Percentiles rank a stretch among this genome's conserved stretches.
These are phyloP conservation scores for Champsocephalus gunnari DNA, from an alignment of 2,797 vertebrate genomes.

Conservation along the genomic window DNA sequence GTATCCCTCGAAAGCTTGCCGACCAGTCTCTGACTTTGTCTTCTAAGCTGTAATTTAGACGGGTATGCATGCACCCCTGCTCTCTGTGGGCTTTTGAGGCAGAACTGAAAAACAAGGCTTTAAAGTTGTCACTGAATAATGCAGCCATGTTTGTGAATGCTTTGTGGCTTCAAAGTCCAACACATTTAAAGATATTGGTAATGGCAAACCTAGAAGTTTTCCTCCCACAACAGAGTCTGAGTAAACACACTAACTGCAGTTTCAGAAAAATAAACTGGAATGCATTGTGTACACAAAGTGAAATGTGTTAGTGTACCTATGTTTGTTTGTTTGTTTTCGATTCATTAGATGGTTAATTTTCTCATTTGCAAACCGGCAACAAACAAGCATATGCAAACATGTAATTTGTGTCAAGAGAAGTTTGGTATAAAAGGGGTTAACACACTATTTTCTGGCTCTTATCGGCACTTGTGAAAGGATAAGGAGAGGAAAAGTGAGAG, in stretches of 20 bases:
- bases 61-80: conserved; percentile 40
- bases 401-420: conserved; percentile 75
- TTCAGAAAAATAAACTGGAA: background rate
- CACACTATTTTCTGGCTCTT: conserved; percentile 78
- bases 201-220: conserved; percentile 17
- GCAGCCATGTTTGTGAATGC: conserved; percentile 40
- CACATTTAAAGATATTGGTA: conserved; percentile 25
- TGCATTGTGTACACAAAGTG: conserved; percentile 11
- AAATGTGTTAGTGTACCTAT: conserved; percentile 24
- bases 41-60: conserved; percentile 62
- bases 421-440: conserved; percentile 79
- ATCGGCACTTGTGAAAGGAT: conserved; percentile 80
- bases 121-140: conserved; percentile 62
- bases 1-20: conserved; percentile 17
- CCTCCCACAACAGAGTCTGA: background rate
- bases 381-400: conserved; percentile 68
- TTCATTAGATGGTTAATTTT: conserved; percentile 63
- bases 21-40: conserved; percentile 57
- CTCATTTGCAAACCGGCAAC: conserved; percentile 68
- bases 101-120: conserved; percentile 57
- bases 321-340: conserved; percentile 62
- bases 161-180: conserved; percentile 50
- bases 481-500: conserved; percentile 78
- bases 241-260: conserved; percentile 8
- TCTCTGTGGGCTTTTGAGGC: conserved; percentile 50